These are phyloP conservation scores for Bruchidius siliquastri DNA, from an alignment of 2,888 invertebrate species.

Conservation along the genomic window DNA sequence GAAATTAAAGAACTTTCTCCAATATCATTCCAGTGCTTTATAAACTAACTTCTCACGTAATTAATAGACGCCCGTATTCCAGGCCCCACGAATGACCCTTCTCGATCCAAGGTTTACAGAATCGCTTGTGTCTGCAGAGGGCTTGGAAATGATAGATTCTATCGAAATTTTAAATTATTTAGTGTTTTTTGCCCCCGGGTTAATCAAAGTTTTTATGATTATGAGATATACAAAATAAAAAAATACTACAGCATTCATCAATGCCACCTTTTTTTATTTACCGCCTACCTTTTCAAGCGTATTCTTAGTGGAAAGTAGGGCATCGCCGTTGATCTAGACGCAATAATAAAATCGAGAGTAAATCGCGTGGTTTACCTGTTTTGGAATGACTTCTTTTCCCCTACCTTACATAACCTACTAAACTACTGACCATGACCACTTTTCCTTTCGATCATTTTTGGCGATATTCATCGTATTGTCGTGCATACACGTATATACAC, in stretches of 20 bases:
- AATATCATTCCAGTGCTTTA: too few relatives aligned
- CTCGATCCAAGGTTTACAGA: too few relatives aligned
- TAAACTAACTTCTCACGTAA: too few relatives aligned
- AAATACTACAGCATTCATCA: too few relatives aligned
- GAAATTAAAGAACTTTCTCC: too few relatives aligned
- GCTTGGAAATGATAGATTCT: too few relatives aligned
- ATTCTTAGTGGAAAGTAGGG: constrained; percentile 15
- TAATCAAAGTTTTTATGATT: too few relatives aligned
- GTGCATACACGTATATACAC: background rate
- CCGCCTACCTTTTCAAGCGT: background rate
- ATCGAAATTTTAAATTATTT: too few relatives aligned
- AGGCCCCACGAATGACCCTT: too few relatives aligned
- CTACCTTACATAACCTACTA: constrained; percentile 49
- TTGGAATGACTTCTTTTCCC: constrained; percentile 20
- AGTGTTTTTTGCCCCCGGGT: too few relatives aligned
- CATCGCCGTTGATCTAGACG: constrained; percentile 13
- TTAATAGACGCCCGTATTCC: too few relatives aligned
- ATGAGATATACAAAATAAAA: background rate
- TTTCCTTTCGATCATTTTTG: constrained; percentile 34
- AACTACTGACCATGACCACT: constrained; percentile 59
- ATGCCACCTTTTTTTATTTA: background rate
- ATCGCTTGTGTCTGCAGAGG: too few relatives aligned
- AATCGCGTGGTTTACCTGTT: constrained; percentile 26
- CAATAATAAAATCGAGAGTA: constrained; percentile 29
- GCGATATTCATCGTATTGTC: background rate